Percentiles rank a stretch among this genome's conserved stretches.
Conservation (phyloP, 2,797 vertebrate genomes). For the Naso thynnoides region DNA sequence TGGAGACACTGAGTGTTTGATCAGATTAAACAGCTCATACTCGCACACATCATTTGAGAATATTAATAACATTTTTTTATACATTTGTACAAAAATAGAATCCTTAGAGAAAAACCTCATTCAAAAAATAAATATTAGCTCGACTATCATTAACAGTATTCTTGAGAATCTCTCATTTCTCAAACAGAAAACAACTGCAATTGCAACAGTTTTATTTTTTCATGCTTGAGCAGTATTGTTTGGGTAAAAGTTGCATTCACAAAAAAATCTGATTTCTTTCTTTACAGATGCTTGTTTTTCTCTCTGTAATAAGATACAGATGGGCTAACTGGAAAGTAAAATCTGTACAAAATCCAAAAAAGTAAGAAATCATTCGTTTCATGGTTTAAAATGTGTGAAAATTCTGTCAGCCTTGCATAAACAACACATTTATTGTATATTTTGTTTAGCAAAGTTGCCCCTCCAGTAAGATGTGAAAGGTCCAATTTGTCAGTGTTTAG, state of each 20-base stretch:
- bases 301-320: conserved; percentile 17
- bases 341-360: conserved; percentile 22
- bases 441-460: not conserved
- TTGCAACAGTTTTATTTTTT: not conserved
- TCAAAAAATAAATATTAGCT: conserved; percentile 70
- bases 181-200: conserved; percentile 30
- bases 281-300: too few species aligned
- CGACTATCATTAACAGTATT: not conserved
- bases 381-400: conserved; percentile 10
- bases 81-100: conserved; percentile 90
- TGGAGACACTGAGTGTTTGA: conserved; percentile 13
- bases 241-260: not conserved
- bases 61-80: conserved; percentile 47
- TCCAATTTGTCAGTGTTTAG: conserved; percentile 2
- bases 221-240: not conserved
- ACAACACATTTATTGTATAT: conserved; percentile 8
- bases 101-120: conserved; percentile 80
- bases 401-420: conserved; percentile 12
- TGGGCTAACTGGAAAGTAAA: conserved; percentile 14
- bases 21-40: conserved; percentile 19
- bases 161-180: conserved; percentile 15
- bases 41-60: conserved; percentile 22
- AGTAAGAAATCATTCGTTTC: conserved; percentile 13
- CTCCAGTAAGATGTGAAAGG: conserved; percentile 1
- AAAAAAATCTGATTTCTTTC: too few species aligned